Base-by-base conservation (phyloP, 2,113 vertebrate genomes). In the Channa argus region DNA sequence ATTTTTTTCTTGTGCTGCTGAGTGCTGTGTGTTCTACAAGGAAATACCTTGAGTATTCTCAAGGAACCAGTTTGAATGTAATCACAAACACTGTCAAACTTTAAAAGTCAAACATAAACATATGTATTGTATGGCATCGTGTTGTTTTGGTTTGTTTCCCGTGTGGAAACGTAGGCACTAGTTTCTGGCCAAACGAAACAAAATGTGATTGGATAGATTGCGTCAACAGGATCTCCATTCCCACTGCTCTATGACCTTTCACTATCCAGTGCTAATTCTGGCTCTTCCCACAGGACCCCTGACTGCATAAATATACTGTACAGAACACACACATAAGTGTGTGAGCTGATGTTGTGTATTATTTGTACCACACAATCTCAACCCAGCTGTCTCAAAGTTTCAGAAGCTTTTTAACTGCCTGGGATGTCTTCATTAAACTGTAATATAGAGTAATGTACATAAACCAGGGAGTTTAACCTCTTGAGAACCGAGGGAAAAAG, bases 221-320 rank as follows among this genome's bases (percentile, higher is more conserved):
- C 75, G 38, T 92, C 88, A 91, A 91, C 88, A 82, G 82, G 83
- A 79, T 91, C 75, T 89, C 77, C 71, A 55, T 91, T 92, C 88
- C 89, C 82, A 81, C 87, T 88, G 64, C 88, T 86, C 79, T 63
- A 3, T 92, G 90, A 92, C 92, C 91, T 94, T 92, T 92, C 69
- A 62, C 63, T 74, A 76, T 75, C 83, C 79, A 80, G 68, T 67
- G 84, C 90, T 94, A 94, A 92, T 92, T 94, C 73, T 88, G 91
- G 76, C 86, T 85, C 65, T 87, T 92, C 92, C 90, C 92, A 88
- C 71, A 79, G 84, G 88, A 86, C 67, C 77, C 62, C 82, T 6
- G 41, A 44, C 85, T 67, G 77, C 68, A 85, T 77, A 91, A 89
- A 90, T 86, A 80, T 79, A 86, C 83, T 79, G 64, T 74, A 74